Evolutionary conservation across 2,113 vertebrate species (phyloP).

Genomic region (Alosa alosa): DNA sequence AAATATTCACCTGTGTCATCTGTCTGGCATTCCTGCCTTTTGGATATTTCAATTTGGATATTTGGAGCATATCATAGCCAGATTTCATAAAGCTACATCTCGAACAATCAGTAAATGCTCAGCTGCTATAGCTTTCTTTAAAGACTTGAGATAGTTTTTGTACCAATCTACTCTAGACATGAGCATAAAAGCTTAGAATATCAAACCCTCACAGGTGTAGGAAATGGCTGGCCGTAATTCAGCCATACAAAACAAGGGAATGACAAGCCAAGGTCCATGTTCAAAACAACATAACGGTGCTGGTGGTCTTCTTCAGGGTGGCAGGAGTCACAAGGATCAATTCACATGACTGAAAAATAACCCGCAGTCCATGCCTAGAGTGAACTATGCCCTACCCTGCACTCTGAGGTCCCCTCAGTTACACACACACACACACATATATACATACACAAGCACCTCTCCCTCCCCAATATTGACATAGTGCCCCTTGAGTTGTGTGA

Average conservation of each 20-base stretch:
- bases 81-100: no score
- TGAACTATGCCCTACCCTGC: slow-evolving; percentile 21
- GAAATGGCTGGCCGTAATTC: slow-evolving; percentile 23
- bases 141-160: no score
- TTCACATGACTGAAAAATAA: slow-evolving; percentile 55
- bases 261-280: slow-evolving; percentile 43
- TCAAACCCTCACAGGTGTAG: neutral
- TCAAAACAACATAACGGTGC: slow-evolving; percentile 42
- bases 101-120: no score
- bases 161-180: no score
- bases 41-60: no score
- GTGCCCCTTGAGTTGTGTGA: slow-evolving; percentile 47
- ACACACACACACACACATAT: neutral
- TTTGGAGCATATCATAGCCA: no score
- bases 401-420: neutral
- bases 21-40: no score
- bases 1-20: no score
- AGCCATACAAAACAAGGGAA: slow-evolving; percentile 34
- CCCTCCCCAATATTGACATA: slow-evolving; percentile 17
- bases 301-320: slow-evolving; percentile 50
- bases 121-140: no score
- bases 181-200: neutral
- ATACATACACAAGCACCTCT: slow-evolving; percentile 16
- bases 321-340: slow-evolving; percentile 50
- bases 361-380: slow-evolving; percentile 26